A percentile compares a stretch with the other conserved stretches of the same genome.
These are phyloP conservation scores for Xenentodon cancila DNA, from an alignment of 2,797 vertebrate species.

Conservation along the genomic window DNA sequence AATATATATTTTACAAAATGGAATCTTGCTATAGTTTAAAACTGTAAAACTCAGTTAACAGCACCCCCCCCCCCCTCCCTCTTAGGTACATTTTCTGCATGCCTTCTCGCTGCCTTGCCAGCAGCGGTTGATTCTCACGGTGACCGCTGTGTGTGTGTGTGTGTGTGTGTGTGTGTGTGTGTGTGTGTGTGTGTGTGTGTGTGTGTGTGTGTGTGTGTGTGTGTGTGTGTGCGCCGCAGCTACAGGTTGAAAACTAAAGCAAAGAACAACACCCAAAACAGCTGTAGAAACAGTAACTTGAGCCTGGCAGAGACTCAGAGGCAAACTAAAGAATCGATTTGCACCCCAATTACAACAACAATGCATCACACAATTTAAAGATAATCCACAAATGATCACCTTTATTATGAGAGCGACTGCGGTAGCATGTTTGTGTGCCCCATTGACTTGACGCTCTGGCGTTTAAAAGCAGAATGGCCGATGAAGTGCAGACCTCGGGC, in stretches of 20 bases:
- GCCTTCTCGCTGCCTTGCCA: not conserved
- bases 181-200: no score
- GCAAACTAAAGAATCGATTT: slow-evolving; percentile 52
- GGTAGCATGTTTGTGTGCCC: not conserved
- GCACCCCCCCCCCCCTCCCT: not conserved
- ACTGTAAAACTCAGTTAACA: no score
- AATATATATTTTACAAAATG: no score
- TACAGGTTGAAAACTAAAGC: slow-evolving; percentile 64
- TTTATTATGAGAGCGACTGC: slow-evolving; percentile 12
- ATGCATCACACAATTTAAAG: slow-evolving; percentile 40
- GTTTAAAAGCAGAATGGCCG: slow-evolving; percentile 21
- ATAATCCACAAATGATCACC: slow-evolving; percentile 16
- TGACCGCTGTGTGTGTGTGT: not conserved
- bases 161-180: no score
- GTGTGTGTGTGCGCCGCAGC: slow-evolving; percentile 42
- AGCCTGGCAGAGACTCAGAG: slow-evolving; percentile 56
- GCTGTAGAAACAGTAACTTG: slow-evolving; percentile 84
- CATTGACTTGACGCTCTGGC: slow-evolving; percentile 4
- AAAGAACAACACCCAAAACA: slow-evolving; percentile 79
- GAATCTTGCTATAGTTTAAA: no score
- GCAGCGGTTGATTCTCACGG: no score
- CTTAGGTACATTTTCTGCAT: slow-evolving; percentile 18
- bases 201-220: slow-evolving; percentile 1
- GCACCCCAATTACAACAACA: slow-evolving; percentile 55
- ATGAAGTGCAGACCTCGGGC: slow-evolving; percentile 11